Evolutionary conservation across 64 coral and sea anemone species (phyloP).

Genomic region (Montipora cactus): DNA sequence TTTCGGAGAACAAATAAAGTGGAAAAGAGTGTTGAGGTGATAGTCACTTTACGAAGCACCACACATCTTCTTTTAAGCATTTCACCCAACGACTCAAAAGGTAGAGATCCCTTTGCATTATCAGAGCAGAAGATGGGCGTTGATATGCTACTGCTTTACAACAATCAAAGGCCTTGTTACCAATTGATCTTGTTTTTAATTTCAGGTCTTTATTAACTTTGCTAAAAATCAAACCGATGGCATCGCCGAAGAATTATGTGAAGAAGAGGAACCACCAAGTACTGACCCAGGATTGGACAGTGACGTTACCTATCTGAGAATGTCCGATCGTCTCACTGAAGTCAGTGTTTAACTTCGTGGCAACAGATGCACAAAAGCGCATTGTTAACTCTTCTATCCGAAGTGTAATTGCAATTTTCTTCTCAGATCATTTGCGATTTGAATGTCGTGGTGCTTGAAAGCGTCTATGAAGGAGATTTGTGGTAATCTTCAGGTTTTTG

Average conservation of each 20-base stretch:
- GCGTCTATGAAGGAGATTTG: neutral
- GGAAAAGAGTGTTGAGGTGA: no score
- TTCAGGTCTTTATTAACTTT: conserved; percentile 99
- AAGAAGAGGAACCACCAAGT: conserved; percentile 19
- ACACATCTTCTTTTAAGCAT: no score
- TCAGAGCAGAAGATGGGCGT: no score
- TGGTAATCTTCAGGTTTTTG: neutral
- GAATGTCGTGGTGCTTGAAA: neutral
- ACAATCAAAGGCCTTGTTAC: neutral
- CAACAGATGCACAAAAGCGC: neutral
- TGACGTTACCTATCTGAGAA: neutral
- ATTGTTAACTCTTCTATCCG: neutral
- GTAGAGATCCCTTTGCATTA: no score
- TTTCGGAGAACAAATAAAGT: no score
- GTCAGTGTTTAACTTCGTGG: neutral
- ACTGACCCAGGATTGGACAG: neutral
- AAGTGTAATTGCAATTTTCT: neutral
- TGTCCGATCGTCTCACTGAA: neutral
- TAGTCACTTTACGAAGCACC: no score
- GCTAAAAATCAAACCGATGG: conserved; percentile 98
- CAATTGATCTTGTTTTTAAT: neutral
- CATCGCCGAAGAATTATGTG: conserved; percentile 33
- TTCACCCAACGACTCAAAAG: no score
- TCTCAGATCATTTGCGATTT: neutral
- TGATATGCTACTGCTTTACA: no score